Percentiles rank a stretch among this genome's conserved stretches.
Conservation (phyloP, 2,888 invertebrate species). For the Baccha elongata region DNA sequence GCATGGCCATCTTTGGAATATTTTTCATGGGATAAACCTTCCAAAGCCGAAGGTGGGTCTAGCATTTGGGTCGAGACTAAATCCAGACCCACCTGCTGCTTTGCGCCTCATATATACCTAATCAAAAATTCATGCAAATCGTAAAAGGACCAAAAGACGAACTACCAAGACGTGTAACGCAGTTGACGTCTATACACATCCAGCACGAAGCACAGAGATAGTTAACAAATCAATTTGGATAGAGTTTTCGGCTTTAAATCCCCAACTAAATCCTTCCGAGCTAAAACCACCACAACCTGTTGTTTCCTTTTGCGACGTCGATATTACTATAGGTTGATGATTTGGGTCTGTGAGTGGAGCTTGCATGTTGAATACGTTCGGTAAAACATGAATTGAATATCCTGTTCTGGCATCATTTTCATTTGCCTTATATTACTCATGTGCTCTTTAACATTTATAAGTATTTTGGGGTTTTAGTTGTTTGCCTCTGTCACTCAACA, state of each 20-base stretch:
- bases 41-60: neutral
- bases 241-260: slow-evolving; percentile 62
- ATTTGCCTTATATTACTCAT: slow-evolving; percentile 51
- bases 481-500: slow-evolving; percentile 17
- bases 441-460: slow-evolving; percentile 68
- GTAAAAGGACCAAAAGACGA: slow-evolving; percentile 63
- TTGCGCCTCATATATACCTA: slow-evolving; percentile 26
- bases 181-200: slow-evolving; percentile 46
- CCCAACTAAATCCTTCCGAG: slow-evolving; percentile 19
- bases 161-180: slow-evolving; percentile 48
- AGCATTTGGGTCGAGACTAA: neutral
- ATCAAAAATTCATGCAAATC: slow-evolving; percentile 73
- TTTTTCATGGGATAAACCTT: slow-evolving; percentile 22
- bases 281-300: slow-evolving; percentile 60
- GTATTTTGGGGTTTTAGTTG: slow-evolving; percentile 59
- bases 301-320: slow-evolving; percentile 34
- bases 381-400: slow-evolving; percentile 4
- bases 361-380: slow-evolving; percentile 21
- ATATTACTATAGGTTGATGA: neutral
- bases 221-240: slow-evolving; percentile 72
- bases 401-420: slow-evolving; percentile 42
- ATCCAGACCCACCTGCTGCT: neutral
- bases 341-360: neutral
- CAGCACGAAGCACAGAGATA: slow-evolving; percentile 26
- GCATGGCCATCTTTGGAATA: slow-evolving; percentile 49